Evolutionary conservation across 2,888 invertebrate genomes (phyloP), one percentile per base, ranked within the genome.

Genomic region (Luffia ferchaultella): DNA sequence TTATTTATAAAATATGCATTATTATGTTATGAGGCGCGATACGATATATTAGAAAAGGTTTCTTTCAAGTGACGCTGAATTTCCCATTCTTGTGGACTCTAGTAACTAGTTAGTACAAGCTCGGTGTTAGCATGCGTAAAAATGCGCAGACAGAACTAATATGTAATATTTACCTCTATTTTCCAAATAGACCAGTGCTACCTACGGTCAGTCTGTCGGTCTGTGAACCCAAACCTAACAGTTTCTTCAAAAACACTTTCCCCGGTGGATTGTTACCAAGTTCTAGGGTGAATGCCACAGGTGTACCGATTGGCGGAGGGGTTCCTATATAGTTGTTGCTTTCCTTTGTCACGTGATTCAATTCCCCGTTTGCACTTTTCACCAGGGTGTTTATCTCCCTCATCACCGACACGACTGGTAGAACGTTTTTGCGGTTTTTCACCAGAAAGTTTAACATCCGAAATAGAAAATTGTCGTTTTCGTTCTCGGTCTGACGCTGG

Each of bases 361-460:
- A 50, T 46, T 77, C 75, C 0, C 76, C 73, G 2, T 70, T 71
- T 0, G 58, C 66, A 3, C 69, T 75, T 45, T 64, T 73, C 0
- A 79, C 70, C 2, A 77, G 46, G 0, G 80, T 77, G 18, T 65
- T 73, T 1, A 80, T 73, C 44, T 79, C 79, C 3, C 77, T 53
- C 53, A 74, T 67, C 0, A 78, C 71, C 0, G 70, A 71, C 1
- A 76, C 62, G 0, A 78, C 64, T 1, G 79, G 80, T 0, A 73
- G 42, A 0, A 73, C 61, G 7, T 60, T 68, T 46, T 58, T 68
- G 0, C 72, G 60, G 30, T 76, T 67, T 44, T 61, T 70, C 0
- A 69, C 50, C 0, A 79, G 48, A 16, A 76, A 77, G 41, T 70
- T 65, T 2, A 76, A 46, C 49, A 73, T 64, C 61, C 54, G 65